phyloP scores from a whole-genome alignment of 2,888 invertebrate genomes.

The Protonemura montana region DNA sequence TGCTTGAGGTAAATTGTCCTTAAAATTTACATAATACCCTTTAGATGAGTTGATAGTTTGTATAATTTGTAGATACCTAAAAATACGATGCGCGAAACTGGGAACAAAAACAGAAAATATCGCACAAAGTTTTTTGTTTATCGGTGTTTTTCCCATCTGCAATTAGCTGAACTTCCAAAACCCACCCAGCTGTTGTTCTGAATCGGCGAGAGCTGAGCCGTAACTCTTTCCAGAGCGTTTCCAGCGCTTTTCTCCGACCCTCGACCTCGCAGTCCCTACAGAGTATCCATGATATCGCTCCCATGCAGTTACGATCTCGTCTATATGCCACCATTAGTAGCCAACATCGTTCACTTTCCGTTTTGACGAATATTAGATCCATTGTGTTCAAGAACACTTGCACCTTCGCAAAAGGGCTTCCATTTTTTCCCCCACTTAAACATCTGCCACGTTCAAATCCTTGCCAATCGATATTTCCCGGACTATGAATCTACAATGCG shows the following conservation, averaged over 20 bases:
- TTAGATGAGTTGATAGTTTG: background rate
- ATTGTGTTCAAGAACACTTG: background rate
- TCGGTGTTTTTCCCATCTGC: background rate
- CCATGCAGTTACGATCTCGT: background rate
- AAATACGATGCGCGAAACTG: background rate
- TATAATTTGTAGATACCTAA: background rate
- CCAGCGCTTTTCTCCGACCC: background rate
- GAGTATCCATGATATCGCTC: background rate
- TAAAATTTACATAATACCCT: background rate
- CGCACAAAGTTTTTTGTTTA: background rate
- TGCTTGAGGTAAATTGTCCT: background rate
- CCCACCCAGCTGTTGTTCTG: background rate
- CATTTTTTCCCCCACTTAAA: background rate
- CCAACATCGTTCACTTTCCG: background rate
- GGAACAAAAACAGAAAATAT: background rate
- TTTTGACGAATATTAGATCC: conserved; percentile 1
- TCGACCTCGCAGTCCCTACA: background rate
- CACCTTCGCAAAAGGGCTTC: background rate
- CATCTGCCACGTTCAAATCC: background rate
- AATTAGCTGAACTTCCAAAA: background rate
- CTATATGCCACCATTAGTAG: background rate
- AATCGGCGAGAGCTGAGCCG: background rate
- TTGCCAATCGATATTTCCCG: background rate
- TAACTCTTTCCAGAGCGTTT: background rate
- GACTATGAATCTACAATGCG: background rate